A percentile compares a stretch with the other conserved stretches of the same genome.
These are phyloP conservation scores for Carassius gibelio DNA, from an alignment of 2,113 vertebrate genomes.

Conservation along the genomic window DNA sequence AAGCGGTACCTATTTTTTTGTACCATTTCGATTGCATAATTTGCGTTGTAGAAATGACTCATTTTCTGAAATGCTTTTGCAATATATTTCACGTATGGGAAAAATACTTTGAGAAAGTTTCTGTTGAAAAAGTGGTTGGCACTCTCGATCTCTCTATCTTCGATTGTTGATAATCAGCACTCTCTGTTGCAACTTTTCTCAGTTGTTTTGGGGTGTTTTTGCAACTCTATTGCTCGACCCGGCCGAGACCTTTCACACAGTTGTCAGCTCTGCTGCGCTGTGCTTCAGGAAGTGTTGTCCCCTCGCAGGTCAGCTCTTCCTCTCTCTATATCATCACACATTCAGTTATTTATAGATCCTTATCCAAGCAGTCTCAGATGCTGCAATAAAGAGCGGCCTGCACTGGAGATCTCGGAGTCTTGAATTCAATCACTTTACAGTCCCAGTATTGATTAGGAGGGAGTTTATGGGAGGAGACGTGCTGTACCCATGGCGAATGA, in stretches of 20 bases:
- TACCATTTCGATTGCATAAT: background rate
- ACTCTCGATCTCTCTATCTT: background rate
- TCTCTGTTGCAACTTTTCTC: background rate
- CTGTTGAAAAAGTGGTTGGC: background rate
- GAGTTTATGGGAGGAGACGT: slow-evolving; percentile 3
- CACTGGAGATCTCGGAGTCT: slow-evolving; percentile 11
- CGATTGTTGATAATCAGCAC: background rate
- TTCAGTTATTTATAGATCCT: slow-evolving; percentile 37
- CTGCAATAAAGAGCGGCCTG: slow-evolving; percentile 9
- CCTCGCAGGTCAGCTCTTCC: slow-evolving; percentile 44
- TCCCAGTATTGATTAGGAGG: slow-evolving; percentile 16
- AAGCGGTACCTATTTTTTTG: background rate
- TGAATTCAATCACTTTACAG: slow-evolving; percentile 30
- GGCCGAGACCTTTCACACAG: background rate
- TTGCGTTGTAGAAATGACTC: background rate
- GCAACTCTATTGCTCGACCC: background rate
- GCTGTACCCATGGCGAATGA: background rate
- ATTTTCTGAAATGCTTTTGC: background rate
- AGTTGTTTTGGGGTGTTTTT: background rate
- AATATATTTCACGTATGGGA: background rate
- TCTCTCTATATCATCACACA: slow-evolving; percentile 29
- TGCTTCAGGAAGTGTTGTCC: slow-evolving; percentile 36
- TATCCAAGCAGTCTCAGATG: slow-evolving; percentile 16
- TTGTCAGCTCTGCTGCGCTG: background rate
- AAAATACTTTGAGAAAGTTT: background rate